Percentiles rank a stretch among this genome's conserved stretches.
Conservation (phyloP, 2,888 invertebrate genomes). For the Lobophora halterata region DNA sequence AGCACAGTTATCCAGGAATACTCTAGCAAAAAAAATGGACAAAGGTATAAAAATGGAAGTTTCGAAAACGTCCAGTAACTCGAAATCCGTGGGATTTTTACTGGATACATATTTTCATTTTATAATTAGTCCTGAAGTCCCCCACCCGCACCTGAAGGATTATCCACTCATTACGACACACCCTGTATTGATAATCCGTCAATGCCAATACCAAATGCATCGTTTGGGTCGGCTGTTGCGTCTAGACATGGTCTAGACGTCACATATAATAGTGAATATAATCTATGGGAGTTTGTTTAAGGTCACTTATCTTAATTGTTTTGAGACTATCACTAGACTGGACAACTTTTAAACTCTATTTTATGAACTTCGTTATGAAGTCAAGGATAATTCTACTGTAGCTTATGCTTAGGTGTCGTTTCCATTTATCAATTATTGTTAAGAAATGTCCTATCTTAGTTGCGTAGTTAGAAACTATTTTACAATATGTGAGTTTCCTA, state of each 20-base stretch:
- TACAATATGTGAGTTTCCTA: conserved; percentile 5
- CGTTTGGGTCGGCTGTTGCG: conserved; percentile 28
- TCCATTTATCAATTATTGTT: background rate
- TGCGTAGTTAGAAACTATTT: background rate
- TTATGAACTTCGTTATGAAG: background rate
- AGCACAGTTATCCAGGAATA: too few species aligned
- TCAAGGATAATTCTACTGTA: background rate
- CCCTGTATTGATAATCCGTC: conserved; percentile 25
- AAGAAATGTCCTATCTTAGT: background rate
- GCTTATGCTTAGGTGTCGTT: background rate
- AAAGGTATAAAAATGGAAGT: too few species aligned
- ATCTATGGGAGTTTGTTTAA: conserved; percentile 9
- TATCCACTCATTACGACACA: conserved; percentile 16
- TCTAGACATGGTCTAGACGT: conserved; percentile 40
- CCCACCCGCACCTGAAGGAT: too few species aligned
- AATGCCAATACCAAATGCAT: conserved; percentile 29
- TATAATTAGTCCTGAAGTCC: too few species aligned
- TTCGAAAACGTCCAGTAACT: too few species aligned
- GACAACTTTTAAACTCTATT: too few species aligned
- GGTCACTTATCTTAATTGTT: conserved; percentile 4
- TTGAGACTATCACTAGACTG: too few species aligned
- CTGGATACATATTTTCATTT: too few species aligned
- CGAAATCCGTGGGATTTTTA: too few species aligned
- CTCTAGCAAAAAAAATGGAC: too few species aligned
- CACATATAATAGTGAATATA: conserved; percentile 8